Evolutionary conservation across 2,888 invertebrate genomes (phyloP).

Genomic region (Parnassius glacialis): DNA sequence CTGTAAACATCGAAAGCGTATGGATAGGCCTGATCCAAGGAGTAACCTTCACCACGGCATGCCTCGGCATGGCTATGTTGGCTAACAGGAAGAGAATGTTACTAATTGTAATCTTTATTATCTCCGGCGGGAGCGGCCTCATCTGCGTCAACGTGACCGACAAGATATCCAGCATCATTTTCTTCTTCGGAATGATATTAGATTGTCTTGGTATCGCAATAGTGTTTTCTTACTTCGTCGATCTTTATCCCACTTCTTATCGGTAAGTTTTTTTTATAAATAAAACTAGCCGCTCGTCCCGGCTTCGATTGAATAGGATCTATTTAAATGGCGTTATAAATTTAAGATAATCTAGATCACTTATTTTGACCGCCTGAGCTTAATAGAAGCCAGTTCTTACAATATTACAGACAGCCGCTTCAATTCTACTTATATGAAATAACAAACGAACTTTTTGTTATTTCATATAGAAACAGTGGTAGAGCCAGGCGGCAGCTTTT

Average conservation of each 20-base stretch:
- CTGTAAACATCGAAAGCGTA: neutral
- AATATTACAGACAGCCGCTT: too few relatives aligned
- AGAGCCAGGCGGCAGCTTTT: too few relatives aligned
- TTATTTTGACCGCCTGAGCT: too few relatives aligned
- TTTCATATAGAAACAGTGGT: too few relatives aligned
- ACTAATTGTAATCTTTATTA: constrained; percentile 36
- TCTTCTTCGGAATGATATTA: constrained; percentile 42
- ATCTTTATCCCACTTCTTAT: constrained; percentile 51
- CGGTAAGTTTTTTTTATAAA: constrained; percentile 40
- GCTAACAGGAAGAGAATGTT: constrained; percentile 43
- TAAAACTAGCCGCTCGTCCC: neutral
- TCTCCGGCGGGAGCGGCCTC: constrained; percentile 36
- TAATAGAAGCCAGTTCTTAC: too few relatives aligned
- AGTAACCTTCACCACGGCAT: constrained; percentile 37
- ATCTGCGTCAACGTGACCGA: constrained; percentile 38
- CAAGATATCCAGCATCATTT: constrained; percentile 39
- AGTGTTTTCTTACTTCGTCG: constrained; percentile 49
- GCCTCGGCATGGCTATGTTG: constrained; percentile 39
- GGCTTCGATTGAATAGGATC: neutral
- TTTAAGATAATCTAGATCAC: too few relatives aligned
- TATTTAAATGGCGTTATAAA: too few relatives aligned
- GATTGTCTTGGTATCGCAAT: constrained; percentile 45
- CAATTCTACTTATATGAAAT: neutral
- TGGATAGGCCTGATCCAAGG: constrained; percentile 38
- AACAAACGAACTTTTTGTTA: too few relatives aligned